Base-by-base conservation (phyloP, 2,797 vertebrate genomes). In the Urocyon cinereoargenteus region DNA sequence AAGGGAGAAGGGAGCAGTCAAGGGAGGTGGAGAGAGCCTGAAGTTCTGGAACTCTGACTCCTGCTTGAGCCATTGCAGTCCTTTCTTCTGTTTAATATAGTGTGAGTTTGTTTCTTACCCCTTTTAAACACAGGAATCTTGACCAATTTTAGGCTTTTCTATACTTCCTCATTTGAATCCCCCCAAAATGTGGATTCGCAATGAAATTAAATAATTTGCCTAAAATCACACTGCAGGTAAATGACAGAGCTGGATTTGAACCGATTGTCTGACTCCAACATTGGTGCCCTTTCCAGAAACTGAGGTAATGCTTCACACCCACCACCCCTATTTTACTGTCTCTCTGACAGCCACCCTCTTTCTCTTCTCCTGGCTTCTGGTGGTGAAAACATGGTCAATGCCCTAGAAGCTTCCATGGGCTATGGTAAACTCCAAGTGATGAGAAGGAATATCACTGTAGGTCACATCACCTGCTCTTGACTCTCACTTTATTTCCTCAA, bases 21-120 rank as follows among this genome's bases (percentile, higher is more conserved):
- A 34, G 19, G 22, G 24, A n/a, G 59, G 19, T 6, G 15, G 4
- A 10, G 59, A 82, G 8, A 57, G 59, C 6, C 51, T 2, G 5
- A 1, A 0, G 21, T 21, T 24, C 0, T 6, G 72, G 3, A 45
- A 3, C 19, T 36, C 11, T 2, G 24, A 3, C 7, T 2, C 10
- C n/a, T 36, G 31, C 28, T 26, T 10, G 45, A 2, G 31, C 6
- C 36, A 28, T 0, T 2, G 1, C 1, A 13, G 28, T 45, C 26
- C n/a, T 72, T 81, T 5, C 59, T 83, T 94, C 31, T 59, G n/a
- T 62, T 45, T 94, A 86, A 59, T 18, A 10, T 45, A 24, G 26
- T n/a, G 57, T 53, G 53, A 66, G 24, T 79, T 95, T 94, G n/a
- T 70, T 95, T 72, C 64, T 85, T 87, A 59, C 90, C 40, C 66